A percentile compares a stretch with the other conserved stretches of the same genome.
Conservation (phyloP, 2,888 invertebrate genomes). For the Hipparchia semele region DNA sequence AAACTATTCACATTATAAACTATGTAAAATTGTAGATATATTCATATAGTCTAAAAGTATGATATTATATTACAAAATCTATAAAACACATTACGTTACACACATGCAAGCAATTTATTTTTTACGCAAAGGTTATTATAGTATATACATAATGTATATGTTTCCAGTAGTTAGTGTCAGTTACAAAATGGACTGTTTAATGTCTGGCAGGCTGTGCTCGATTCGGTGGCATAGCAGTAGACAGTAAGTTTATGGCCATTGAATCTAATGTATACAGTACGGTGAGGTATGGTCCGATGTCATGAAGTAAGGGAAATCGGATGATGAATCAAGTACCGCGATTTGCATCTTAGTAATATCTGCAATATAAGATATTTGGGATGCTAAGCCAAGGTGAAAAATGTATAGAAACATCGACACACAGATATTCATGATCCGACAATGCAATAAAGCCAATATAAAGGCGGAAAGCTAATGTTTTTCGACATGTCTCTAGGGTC, state of each 20-base stretch:
- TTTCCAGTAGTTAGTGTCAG: slow-evolving; percentile 35
- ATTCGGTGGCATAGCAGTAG: slow-evolving; percentile 39
- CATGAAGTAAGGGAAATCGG: slow-evolving; percentile 56
- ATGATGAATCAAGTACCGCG: slow-evolving; percentile 62
- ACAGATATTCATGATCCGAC: slow-evolving; percentile 58
- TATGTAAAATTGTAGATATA: background rate
- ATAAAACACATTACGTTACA: slow-evolving; percentile 61
- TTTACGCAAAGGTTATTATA: slow-evolving; percentile 30
- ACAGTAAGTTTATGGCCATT: slow-evolving; percentile 62
- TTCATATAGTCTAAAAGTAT: background rate
- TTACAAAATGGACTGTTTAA: slow-evolving; percentile 36
- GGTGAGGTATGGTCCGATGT: slow-evolving; percentile 63
- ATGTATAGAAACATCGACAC: slow-evolving; percentile 63
- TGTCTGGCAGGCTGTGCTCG: slow-evolving; percentile 42
- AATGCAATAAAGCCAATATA: slow-evolving; percentile 70
- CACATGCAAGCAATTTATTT: slow-evolving; percentile 66
- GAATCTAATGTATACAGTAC: slow-evolving; percentile 60
- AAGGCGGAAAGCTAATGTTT: slow-evolving; percentile 71
- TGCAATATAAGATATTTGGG: slow-evolving; percentile 77
- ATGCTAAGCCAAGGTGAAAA: slow-evolving; percentile 74
- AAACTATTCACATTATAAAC: background rate
- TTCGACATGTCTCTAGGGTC: slow-evolving; percentile 60
- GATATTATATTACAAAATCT: slow-evolving; percentile 35
- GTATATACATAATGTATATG: slow-evolving; percentile 20
- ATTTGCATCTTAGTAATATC: slow-evolving; percentile 67